phyloP scores from a whole-genome alignment of 2,888 invertebrate species.

The Chesias legatella region DNA sequence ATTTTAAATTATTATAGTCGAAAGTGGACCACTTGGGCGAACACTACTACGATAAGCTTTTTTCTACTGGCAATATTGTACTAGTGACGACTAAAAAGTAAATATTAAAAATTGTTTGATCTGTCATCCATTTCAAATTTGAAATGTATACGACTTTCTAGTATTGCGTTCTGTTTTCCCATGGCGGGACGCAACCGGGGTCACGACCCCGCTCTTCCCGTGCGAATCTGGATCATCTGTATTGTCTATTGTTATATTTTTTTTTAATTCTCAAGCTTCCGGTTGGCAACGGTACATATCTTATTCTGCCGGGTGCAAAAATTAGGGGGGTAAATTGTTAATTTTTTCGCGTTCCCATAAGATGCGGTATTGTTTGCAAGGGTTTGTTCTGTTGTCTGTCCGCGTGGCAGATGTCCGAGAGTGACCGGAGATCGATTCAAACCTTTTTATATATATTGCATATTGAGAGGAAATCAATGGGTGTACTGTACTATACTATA shows the following conservation, averaged over 20 bases:
- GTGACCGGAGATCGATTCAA: slow-evolving; percentile 9
- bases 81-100: too few relatives aligned
- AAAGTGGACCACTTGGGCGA: too few relatives aligned
- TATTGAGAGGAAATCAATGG: slow-evolving; percentile 6
- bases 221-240: slow-evolving; percentile 69
- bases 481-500: too few relatives aligned
- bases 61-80: too few relatives aligned
- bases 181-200: slow-evolving; percentile 33
- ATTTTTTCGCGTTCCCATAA: slow-evolving; percentile 26
- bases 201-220: slow-evolving; percentile 59
- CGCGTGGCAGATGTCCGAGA: slow-evolving; percentile 12
- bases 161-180: slow-evolving; percentile 22
- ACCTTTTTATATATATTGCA: neutral
- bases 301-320: slow-evolving; percentile 30
- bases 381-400: too few relatives aligned
- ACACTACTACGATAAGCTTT: too few relatives aligned
- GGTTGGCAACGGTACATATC: slow-evolving; percentile 32
- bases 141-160: slow-evolving; percentile 21
- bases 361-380: slow-evolving; percentile 26
- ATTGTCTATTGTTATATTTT: slow-evolving; percentile 62
- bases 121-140: slow-evolving; percentile 31
- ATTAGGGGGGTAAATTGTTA: slow-evolving; percentile 25
- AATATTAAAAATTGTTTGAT: too few relatives aligned
- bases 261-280: slow-evolving; percentile 49
- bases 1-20: too few relatives aligned